Percentiles rank a stretch among this genome's conserved stretches.
These are phyloP conservation scores for Tipula confusa DNA, from an alignment of 2,888 invertebrate genomes.

Conservation along the genomic window DNA sequence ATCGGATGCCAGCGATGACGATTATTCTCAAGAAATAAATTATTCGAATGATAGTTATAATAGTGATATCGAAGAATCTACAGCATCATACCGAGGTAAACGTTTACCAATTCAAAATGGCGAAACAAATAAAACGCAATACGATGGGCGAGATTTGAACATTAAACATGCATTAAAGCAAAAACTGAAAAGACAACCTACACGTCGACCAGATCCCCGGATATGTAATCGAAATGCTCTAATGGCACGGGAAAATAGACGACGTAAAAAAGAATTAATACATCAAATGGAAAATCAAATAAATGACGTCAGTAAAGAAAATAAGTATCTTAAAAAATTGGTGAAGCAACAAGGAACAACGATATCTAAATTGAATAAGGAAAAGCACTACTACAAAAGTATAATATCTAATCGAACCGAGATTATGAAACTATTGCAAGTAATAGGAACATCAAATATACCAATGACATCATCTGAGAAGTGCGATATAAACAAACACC, in stretches of 20 bases:
- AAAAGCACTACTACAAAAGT: conserved; percentile 55
- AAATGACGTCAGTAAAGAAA: conserved; percentile 48
- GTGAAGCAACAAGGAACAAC: conserved; percentile 52
- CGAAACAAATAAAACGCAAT: neutral
- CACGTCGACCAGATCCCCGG: conserved; percentile 46
- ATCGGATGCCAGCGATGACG: neutral
- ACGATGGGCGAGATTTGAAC: neutral
- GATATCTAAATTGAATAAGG: conserved; percentile 52
- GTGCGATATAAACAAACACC: neutral
- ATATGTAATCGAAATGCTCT: conserved; percentile 55
- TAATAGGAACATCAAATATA: conserved; percentile 42
- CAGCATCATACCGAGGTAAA: neutral
- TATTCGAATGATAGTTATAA: neutral
- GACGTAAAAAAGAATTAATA: conserved; percentile 58
- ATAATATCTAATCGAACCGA: conserved; percentile 54
- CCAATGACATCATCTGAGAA: conserved; percentile 32
- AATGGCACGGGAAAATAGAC: conserved; percentile 59
- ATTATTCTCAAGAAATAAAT: neutral
- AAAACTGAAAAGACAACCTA: conserved; percentile 40
- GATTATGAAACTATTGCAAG: conserved; percentile 52
- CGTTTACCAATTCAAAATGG: conserved; percentile 25
- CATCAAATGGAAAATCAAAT: conserved; percentile 55
- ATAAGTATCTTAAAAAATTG: conserved; percentile 50
- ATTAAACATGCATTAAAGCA: neutral
- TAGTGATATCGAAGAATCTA: neutral